Evolutionary conservation across 2,113 vertebrate species (phyloP).

Genomic region (Phalacrocorax pelagicus): DNA sequence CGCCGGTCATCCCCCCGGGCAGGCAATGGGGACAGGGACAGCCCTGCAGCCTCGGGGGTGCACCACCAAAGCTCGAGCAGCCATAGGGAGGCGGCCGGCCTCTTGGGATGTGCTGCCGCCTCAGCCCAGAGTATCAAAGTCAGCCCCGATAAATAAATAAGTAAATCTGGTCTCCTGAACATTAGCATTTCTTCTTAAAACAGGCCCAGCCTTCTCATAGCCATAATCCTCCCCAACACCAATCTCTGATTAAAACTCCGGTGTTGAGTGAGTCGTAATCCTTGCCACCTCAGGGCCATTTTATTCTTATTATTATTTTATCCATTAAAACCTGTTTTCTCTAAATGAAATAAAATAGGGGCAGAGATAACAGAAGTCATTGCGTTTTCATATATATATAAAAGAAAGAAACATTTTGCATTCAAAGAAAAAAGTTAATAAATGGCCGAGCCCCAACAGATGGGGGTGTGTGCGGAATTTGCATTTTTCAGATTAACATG

Average conservation of each 20-base stretch:
- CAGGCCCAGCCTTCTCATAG: neutral
- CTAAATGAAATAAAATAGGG: constrained; percentile 19
- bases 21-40: neutral
- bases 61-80: neutral
- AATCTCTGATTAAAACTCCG: constrained; percentile 25
- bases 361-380: constrained; percentile 32
- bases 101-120: neutral
- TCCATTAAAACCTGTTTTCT: constrained; percentile 36
- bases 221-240: neutral
- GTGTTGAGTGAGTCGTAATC: constrained; percentile 16
- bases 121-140: neutral
- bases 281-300: constrained; percentile 1
- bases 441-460: constrained; percentile 73
- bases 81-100: neutral
- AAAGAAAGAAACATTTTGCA: constrained; percentile 19
- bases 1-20: rapidly evolving
- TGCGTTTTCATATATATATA: neutral
- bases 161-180: neutral
- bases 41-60: neutral
- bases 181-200: neutral
- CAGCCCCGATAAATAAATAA: neutral
- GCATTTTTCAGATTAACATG: constrained; percentile 84
- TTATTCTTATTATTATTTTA: neutral
- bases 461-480: constrained; percentile 71
- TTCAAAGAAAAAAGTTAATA: constrained; percentile 60